These are phyloP conservation scores for Agrochola litura DNA, from an alignment of 2,888 invertebrate genomes.

Conservation along the genomic window DNA sequence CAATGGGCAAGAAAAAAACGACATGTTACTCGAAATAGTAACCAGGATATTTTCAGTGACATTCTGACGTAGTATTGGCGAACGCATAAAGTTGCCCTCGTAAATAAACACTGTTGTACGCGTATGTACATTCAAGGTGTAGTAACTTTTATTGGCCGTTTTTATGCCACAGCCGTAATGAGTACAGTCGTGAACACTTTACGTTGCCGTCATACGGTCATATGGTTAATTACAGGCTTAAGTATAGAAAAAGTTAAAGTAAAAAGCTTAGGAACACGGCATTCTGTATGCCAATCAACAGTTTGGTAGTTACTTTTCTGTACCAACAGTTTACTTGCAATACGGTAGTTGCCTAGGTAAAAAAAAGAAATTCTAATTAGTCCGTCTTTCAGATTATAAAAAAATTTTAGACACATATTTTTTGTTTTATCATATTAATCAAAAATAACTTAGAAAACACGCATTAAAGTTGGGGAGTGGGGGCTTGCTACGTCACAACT, in stretches of 20 bases:
- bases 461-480: no score
- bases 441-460: no score
- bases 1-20: not conserved
- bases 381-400: no score
- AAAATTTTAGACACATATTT: no score
- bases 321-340: not conserved
- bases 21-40: not conserved
- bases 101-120: constrained; percentile 52
- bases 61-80: constrained; percentile 52
- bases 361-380: no score
- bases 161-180: constrained; percentile 54
- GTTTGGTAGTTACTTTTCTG: not conserved
- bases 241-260: constrained; percentile 25
- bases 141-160: constrained; percentile 57
- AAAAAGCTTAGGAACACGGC: not conserved
- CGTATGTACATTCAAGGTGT: constrained; percentile 54
- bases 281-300: constrained; percentile 7
- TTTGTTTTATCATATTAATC: no score
- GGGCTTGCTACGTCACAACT: no score
- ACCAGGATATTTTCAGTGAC: constrained; percentile 17
- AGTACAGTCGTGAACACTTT: constrained; percentile 59
- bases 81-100: constrained; percentile 49
- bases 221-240: constrained; percentile 40
- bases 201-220: constrained; percentile 33
- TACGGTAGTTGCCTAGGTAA: no score